Percentiles rank a stretch among this genome's conserved stretches.
Conservation (phyloP, 2,113 vertebrate species). For the Alces alces region DNA sequence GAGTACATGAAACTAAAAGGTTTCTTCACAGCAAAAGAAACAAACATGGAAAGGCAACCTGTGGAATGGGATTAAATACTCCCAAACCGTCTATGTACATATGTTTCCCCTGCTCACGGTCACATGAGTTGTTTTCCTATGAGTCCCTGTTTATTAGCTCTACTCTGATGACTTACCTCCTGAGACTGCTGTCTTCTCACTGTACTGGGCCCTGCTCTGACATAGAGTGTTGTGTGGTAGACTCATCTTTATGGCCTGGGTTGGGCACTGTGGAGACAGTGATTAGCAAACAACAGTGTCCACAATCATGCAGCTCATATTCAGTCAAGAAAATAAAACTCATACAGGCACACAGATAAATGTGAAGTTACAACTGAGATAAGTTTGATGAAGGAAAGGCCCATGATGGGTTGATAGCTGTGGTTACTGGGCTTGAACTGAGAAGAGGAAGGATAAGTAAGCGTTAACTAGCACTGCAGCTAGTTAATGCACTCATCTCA, state of each 20-base stretch:
- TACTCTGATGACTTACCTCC: background rate
- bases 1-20: background rate
- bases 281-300: background rate
- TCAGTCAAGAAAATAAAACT: background rate
- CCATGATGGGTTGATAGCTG: background rate
- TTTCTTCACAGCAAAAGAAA: background rate
- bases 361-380: background rate
- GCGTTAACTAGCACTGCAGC: background rate
- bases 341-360: background rate
- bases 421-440: background rate
- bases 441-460: background rate
- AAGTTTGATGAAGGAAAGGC: background rate
- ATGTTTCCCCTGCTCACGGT: background rate
- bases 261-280: background rate
- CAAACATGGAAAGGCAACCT: background rate
- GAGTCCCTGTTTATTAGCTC: background rate
- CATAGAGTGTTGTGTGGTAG: background rate
- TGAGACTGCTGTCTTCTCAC: background rate
- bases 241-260: background rate
- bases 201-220: background rate
- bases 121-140: background rate
- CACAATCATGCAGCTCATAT: background rate
- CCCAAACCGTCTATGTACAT: background rate
- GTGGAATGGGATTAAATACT: background rate
- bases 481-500: background rate